Percentiles rank a stretch among this genome's conserved stretches.
phyloP scores from a whole-genome alignment of 1,140 invertebrate genomes.

The Bombus superbus region DNA sequence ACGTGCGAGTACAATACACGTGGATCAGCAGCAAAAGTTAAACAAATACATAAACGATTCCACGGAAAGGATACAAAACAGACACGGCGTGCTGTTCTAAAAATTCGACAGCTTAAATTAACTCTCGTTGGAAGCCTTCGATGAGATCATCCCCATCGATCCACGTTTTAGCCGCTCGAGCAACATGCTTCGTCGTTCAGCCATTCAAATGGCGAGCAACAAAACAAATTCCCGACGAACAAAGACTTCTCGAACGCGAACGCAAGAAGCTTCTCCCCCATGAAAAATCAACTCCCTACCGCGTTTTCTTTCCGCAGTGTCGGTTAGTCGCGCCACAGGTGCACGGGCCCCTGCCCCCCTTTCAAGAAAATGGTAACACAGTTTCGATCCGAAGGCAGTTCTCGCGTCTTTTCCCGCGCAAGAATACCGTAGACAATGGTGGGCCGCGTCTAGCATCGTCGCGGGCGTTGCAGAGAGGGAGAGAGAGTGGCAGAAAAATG shows the following conservation, averaged over 20 bases:
- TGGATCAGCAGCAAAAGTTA: no score
- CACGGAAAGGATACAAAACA: no score
- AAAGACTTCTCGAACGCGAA: background rate
- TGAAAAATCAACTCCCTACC: background rate
- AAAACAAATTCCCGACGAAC: background rate
- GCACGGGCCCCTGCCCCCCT: background rate
- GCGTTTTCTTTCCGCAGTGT: background rate
- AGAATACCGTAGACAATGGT: slow-evolving; percentile 64
- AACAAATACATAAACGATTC: no score
- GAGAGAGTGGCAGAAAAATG: slow-evolving; percentile 60
- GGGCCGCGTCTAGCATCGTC: slow-evolving; percentile 7
- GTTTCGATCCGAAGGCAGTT: slow-evolving; percentile 43
- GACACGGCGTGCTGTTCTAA: background rate
- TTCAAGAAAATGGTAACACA: slow-evolving; percentile 1
- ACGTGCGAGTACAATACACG: no score
- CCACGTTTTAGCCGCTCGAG: background rate
- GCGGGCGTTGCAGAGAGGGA: slow-evolving; percentile 10
- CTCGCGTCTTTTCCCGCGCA: slow-evolving; percentile 13
- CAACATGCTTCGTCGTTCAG: background rate
- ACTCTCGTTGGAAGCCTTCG: background rate
- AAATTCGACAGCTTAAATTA: background rate
- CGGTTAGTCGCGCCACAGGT: slow-evolving; percentile 2
- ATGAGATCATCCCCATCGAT: background rate
- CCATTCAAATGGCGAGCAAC: background rate
- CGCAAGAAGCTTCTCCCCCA: background rate